Conservation (phyloP, 2,797 vertebrate genomes). For the Mus minutoides region DNA sequence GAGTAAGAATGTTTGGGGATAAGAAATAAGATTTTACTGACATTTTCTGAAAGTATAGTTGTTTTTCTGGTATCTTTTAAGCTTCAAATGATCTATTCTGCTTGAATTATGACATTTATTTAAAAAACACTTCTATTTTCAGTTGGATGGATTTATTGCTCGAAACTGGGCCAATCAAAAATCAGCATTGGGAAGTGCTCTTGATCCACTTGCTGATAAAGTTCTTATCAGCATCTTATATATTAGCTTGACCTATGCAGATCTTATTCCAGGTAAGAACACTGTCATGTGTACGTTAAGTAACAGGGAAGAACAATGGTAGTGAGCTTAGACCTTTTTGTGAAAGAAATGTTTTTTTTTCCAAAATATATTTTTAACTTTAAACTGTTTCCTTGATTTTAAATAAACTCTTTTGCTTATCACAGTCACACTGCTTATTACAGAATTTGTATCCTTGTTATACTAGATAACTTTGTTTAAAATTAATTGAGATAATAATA, state of each 20-base stretch:
- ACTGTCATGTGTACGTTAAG: slow-evolving; percentile 31
- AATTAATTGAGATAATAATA: slow-evolving; percentile 58
- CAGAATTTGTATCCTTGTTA: slow-evolving; percentile 28
- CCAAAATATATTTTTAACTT: slow-evolving; percentile 60
- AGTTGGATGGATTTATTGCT: slow-evolving; percentile 98
- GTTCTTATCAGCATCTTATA: slow-evolving; percentile 98
- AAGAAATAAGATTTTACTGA: slow-evolving; percentile 55
- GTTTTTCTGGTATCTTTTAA: slow-evolving; percentile 68
- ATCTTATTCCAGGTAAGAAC: slow-evolving; percentile 96
- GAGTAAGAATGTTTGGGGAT: slow-evolving; percentile 39
- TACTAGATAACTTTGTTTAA: slow-evolving; percentile 39
- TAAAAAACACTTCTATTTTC: slow-evolving; percentile 79
- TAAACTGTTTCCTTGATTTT: slow-evolving; percentile 68
- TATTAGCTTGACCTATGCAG: slow-evolving; percentile 95
- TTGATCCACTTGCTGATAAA: slow-evolving; percentile 98
- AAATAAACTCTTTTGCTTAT: slow-evolving; percentile 63
- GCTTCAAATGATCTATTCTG: slow-evolving; percentile 68
- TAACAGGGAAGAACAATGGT: slow-evolving; percentile 27
- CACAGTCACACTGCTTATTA: slow-evolving; percentile 30
- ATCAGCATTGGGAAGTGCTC: slow-evolving; percentile 97
- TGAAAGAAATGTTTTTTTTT: slow-evolving; percentile 62
- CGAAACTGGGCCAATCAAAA: slow-evolving; percentile 98
- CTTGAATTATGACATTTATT: slow-evolving; percentile 73
- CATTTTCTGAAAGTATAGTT: slow-evolving; percentile 66
- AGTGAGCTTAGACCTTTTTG: slow-evolving; percentile 62